A percentile compares a stretch with the other conserved stretches of the same genome.
phyloP scores from a whole-genome alignment of 2,888 invertebrate species.

The Cecidostiba fungosa region DNA sequence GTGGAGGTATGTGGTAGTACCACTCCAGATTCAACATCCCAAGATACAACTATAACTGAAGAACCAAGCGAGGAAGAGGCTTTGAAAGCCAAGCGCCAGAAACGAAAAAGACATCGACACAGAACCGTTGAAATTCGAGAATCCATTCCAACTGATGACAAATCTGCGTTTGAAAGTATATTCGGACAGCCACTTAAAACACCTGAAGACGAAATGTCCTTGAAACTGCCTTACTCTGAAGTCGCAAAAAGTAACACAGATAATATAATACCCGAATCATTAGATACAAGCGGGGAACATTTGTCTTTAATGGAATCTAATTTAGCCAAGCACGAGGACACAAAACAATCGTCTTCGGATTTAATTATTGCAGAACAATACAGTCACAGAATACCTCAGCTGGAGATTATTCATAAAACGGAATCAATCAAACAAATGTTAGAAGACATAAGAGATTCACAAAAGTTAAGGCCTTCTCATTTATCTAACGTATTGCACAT shows the following conservation, averaged over 20 bases:
- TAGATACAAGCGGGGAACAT: constrained; percentile 72
- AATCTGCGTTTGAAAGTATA: constrained; percentile 66
- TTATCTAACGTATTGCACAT: constrained; percentile 85
- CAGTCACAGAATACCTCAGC: constrained; percentile 69
- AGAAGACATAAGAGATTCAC: constrained; percentile 82
- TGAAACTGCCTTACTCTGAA: constrained; percentile 72
- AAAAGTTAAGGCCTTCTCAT: constrained; percentile 82
- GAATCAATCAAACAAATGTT: constrained; percentile 82
- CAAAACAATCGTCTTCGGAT: constrained; percentile 63
- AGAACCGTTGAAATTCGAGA: constrained; percentile 56
- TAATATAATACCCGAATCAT: constrained; percentile 67
- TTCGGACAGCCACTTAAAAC: constrained; percentile 66
- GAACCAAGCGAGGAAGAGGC: constrained; percentile 48
- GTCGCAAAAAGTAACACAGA: constrained; percentile 64
- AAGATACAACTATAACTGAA: constrained; percentile 54
- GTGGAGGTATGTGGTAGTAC: constrained; percentile 73
- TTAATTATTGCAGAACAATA: constrained; percentile 72
- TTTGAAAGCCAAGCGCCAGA: constrained; percentile 48
- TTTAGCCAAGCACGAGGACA: constrained; percentile 60
- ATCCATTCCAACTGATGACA: constrained; percentile 56
- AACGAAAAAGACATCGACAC: constrained; percentile 58
- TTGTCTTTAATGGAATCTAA: constrained; percentile 70
- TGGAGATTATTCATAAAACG: constrained; percentile 81
- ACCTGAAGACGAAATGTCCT: constrained; percentile 62
- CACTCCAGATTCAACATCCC: constrained; percentile 68